Evolutionary conservation across 2,113 vertebrate species (phyloP), one percentile per base, ranked within the genome.

Genomic region (Erpornis zantholeuca): DNA sequence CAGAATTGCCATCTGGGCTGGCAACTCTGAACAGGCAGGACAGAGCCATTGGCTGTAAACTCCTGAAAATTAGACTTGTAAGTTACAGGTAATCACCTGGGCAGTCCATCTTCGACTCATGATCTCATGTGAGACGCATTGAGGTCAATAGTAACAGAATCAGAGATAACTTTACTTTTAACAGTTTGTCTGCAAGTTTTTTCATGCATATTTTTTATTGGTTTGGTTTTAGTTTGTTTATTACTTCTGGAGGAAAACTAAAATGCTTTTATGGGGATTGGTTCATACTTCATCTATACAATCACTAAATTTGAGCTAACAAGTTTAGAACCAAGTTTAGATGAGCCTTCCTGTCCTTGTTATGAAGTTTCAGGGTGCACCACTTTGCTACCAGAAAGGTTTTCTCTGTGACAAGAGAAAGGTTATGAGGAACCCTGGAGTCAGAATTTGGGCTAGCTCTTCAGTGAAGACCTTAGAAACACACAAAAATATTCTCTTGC

Each of bases 91-190:
- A 28, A 12, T n/a, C 17, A 25, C 42, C 56, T 33, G 84, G 47
- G 35, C 57, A n/a, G 24, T 16, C 40, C 35, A 6, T 0, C 42
- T 36, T 36, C 3, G 25, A 24, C 47, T 54, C 4, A 0, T 42
- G 72, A 47, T 45, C 47, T 47, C 31, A 15, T 21, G 14, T 36
- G 56, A 59, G 24, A 28, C 47, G 18, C 18, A 22, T 24, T 10
- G 12, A 13, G 20, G 22, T 52, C 25, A 20, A 22, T 61, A 29
- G 15, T 15, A 44, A 21, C 29, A 31, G 24, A 56, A 7, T 36
- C 24, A 25, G 0, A 53, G 47, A 8, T 29, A 45, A 18, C 18
- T 87, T 50, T 64, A 33, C 7, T 82, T 42, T n/a, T 61, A 22
- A 36, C 3, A 14, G n/a, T 33, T 92, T 28, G n/a, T 6, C 11